phyloP scores from a whole-genome alignment of 2,113 vertebrate genomes.

The Morone chrysops region DNA sequence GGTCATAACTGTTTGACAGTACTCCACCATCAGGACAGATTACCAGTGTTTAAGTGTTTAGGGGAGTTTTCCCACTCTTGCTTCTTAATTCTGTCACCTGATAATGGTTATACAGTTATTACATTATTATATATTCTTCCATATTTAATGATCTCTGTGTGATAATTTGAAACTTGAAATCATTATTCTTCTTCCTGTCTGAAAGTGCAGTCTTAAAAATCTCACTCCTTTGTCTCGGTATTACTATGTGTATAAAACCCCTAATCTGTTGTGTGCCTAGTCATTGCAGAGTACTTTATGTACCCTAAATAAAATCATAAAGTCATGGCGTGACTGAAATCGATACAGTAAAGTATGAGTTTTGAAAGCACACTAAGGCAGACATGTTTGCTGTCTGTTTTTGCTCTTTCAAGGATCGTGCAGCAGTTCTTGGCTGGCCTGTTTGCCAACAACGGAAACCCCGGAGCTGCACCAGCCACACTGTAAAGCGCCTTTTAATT shows the following conservation, averaged over 20 bases:
- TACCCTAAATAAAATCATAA: too few relatives aligned
- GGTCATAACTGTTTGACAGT: too few relatives aligned
- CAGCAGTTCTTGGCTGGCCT: constrained; percentile 93
- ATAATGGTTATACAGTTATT: not conserved
- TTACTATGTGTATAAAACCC: not conserved
- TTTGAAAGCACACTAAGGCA: constrained; percentile 30
- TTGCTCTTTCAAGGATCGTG: constrained; percentile 85
- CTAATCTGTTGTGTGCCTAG: not conserved
- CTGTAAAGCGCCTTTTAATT: constrained; percentile 81
- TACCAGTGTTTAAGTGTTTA: not conserved
- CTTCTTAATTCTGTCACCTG: not conserved
- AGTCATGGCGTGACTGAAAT: too few relatives aligned
- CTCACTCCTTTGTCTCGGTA: not conserved
- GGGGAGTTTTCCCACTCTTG: not conserved
- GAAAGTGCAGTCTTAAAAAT: not conserved
- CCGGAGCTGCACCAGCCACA: constrained; percentile 86
- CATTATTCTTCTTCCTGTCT: not conserved
- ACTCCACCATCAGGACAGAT: not conserved
- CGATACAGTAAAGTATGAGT: not conserved
- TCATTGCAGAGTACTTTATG: not conserved
- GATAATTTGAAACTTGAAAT: not conserved
- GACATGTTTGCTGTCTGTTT: constrained; percentile 21
- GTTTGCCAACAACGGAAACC: constrained; percentile 87
- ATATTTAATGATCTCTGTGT: not conserved
- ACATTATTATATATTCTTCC: not conserved